Evolutionary conservation across 2,113 vertebrate genomes (phyloP), one percentile per base, ranked within the genome.

Genomic region (Mustela nigripes): DNA sequence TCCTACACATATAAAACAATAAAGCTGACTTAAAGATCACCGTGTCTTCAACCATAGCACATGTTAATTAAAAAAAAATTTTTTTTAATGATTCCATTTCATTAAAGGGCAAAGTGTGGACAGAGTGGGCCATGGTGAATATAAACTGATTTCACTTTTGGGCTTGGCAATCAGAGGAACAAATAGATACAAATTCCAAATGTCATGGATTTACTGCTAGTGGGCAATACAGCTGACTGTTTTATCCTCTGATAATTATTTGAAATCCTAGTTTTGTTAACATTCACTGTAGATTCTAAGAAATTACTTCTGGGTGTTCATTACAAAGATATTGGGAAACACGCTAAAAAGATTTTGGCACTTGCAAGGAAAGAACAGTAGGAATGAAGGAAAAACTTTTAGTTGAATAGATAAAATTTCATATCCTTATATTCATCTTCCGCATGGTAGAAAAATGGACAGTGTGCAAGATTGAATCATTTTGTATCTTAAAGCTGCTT

Each of bases 161-260:
- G 85, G 58, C 71, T 67, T 89, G 71, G 85, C 71, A 83, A 56
- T 56, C 10, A 1, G 19, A 62, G 33, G 28, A 11, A 74, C 81
- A 82, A 83, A 86, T 62, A 86, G 78, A 94, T 89, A 73, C 82
- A 82, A 91, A 82, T 94, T 94, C 39, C 60, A 74, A 96, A 93
- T 89, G 82, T 82, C 65, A 82, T 67, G 62, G 53, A 89, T 62
- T 62, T 96, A 50, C 33, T 86, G 36, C 50, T 33, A 60, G 80
- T 26, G 45, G 33, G 11, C 36, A 21, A 22, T 91, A 60, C 31
- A 48, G 65, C 76, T 60, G 73, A 92, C 69, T 71, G 14, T 36
- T 56, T 95, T 62, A 83, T 67, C 50, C 48, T 74, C 56, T 80
- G 76, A 33, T 89, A 92, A 97, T 89, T 89, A 95, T 33, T 74